phyloP scores from a whole-genome alignment of 1,140 invertebrate species.

The Lasaia peninsularis region DNA sequence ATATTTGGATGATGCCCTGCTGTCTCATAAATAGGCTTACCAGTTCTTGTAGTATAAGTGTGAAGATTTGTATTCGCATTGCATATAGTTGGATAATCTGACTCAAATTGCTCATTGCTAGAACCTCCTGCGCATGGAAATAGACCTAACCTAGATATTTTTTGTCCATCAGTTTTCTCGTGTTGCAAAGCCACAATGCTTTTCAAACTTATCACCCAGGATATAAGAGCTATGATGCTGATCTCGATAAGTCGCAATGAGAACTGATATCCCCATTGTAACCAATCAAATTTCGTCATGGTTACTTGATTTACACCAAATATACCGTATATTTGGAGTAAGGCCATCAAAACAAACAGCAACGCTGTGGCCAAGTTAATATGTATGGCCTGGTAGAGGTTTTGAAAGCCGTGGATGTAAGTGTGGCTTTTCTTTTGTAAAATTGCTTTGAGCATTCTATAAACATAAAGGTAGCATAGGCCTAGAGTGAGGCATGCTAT shows the following conservation, averaged over 20 bases:
- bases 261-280: constrained; percentile 93
- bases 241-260: constrained; percentile 90
- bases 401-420: constrained; percentile 82
- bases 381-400: constrained; percentile 88
- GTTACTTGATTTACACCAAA: constrained; percentile 82
- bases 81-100: constrained; percentile 90
- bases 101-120: constrained; percentile 87
- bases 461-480: constrained; percentile 90
- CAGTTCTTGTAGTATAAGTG: constrained; percentile 87
- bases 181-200: constrained; percentile 75
- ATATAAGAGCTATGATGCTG: constrained; percentile 87
- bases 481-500: constrained; percentile 88
- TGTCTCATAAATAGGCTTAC: constrained; percentile 86
- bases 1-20: constrained; percentile 73
- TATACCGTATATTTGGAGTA: constrained; percentile 89
- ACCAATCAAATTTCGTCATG: constrained; percentile 83
- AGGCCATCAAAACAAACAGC: constrained; percentile 88
- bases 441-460: constrained; percentile 82
- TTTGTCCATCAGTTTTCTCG: constrained; percentile 78
- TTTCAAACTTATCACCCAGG: constrained; percentile 88
- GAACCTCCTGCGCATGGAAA: constrained; percentile 87
- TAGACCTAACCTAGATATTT: constrained; percentile 84
- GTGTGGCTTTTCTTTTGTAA: constrained; percentile 83
- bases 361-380: constrained; percentile 91
- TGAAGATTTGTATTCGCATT: constrained; percentile 90